Evolutionary conservation across 2,888 invertebrate species (phyloP), one percentile per base, ranked within the genome.

Genomic region (Sympetrum striolatum): DNA sequence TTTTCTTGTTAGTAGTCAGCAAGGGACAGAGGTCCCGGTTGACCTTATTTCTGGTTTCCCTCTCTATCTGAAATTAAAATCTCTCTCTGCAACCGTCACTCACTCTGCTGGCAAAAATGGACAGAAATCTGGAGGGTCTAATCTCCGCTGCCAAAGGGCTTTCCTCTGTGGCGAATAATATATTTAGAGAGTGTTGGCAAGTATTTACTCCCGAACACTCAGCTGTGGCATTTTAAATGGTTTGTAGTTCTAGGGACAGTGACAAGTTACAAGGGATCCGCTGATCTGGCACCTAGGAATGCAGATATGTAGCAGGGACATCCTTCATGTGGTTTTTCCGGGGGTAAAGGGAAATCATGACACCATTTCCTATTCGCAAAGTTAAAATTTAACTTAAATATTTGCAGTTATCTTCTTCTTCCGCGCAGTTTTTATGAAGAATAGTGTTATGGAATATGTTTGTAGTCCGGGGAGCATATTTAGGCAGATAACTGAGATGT

Each of bases 51-150:
- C 35, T 60, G n/a, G 48, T 86, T 60, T 60, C 86, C 60, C 1
- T 60, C 37, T 73, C 31, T 86, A 86, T 86, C 86, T 86, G 39
- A 64, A 86, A 86, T 86, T 64, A 48, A 86, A 37, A 86, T 86
- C 86, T 86, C 15, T 6, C 35, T 10, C 22, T 37, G 37, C 6
- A 60, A 37, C 60, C 86, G 86, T 86, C 60, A 60, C 60, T 86
- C 73, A 73, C 37, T 86, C 53, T n/a, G 64, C 37, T 86, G 86
- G 86, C 86, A 22, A 86, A 86, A 86, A 86, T 86, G 86, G 86
- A 86, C 86, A 37, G 64, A 18, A 86, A 86, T 86, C 58, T 64
- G 86, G 86, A 86, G 37, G 31, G 31, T 60, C n/a, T 37, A n/a
- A 64, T 60, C 58, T 31, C 73, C n/a, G 35, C 53, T 18, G 60